Conservation (phyloP, 1,140 invertebrate genomes). For the Leucophenga varia region DNA sequence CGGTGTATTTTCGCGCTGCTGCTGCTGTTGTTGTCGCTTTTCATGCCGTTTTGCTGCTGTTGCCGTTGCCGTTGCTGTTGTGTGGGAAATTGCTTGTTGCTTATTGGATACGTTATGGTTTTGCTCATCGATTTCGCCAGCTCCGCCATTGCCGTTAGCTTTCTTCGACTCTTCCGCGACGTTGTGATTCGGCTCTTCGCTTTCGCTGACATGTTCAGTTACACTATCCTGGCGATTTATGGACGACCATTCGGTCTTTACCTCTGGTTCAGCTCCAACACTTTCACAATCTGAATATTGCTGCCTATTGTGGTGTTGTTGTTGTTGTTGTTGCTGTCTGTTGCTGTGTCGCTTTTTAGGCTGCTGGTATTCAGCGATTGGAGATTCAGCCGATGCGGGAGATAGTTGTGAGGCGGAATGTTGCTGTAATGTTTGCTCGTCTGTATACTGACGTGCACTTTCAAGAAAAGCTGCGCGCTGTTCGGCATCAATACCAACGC, state of each 20-base stretch:
- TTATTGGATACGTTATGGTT: too few relatives aligned
- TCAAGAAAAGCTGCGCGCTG: conserved; percentile 42
- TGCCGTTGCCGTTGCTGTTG: conserved; percentile 16
- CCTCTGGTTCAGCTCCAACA: too few relatives aligned
- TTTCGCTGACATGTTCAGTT: conserved; percentile 7
- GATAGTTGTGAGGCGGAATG: conserved; percentile 32
- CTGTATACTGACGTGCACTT: conserved; percentile 31
- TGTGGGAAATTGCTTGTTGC: neutral
- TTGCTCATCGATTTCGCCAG: neutral
- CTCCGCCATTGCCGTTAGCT: neutral
- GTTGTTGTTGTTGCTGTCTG: conserved; percentile 33
- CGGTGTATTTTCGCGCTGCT: conserved; percentile 24
- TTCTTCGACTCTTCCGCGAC: neutral
- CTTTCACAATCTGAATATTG: too few relatives aligned
- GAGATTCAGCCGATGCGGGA: conserved; percentile 25
- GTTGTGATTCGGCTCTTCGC: neutral
- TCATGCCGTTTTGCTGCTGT: neutral
- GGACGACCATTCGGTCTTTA: too few relatives aligned
- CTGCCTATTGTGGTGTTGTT: conserved; percentile 17
- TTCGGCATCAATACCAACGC: conserved; percentile 36
- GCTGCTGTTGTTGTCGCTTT: neutral
- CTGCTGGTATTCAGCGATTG: conserved; percentile 21
- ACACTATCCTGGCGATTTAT: conserved; percentile 13
- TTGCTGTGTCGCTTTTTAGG: conserved; percentile 42
- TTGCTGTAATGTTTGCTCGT: conserved; percentile 27